Conservation (phyloP, 2,113 vertebrate genomes). For the Zingel zingel region DNA sequence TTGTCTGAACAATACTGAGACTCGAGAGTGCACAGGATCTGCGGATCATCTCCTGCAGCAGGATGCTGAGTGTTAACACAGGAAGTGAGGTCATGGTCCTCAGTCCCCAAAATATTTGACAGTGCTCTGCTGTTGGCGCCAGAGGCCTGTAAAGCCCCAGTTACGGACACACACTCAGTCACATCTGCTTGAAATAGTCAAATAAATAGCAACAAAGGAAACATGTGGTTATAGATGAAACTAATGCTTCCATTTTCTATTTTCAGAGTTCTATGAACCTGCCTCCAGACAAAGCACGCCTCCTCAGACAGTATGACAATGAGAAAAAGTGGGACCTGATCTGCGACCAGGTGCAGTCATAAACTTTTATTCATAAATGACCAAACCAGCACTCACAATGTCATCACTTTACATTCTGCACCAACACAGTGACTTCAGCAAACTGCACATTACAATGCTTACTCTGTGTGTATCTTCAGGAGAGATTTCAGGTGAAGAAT, state of each 20-base stretch:
- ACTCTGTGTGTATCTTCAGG: constrained; percentile 80
- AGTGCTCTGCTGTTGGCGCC: constrained; percentile 42
- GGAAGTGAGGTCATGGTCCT: constrained; percentile 78
- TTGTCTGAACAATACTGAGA: constrained; percentile 27
- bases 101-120: constrained; percentile 41
- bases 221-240: constrained; percentile 10
- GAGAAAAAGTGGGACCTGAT: constrained; percentile 99
- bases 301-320: constrained; percentile 95
- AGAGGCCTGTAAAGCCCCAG: constrained; percentile 22
- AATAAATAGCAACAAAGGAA: neutral
- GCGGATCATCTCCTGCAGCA: constrained; percentile 67
- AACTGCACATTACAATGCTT: constrained; percentile 8
- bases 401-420: neutral
- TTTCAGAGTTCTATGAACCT: constrained; percentile 97
- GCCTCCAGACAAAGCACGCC: constrained; percentile 95
- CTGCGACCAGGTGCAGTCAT: constrained; percentile 91
- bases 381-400: neutral
- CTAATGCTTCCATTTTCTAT: constrained; percentile 45
- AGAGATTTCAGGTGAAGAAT: constrained; percentile 97
- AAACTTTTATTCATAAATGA: neutral
- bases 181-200: constrained; percentile 34
- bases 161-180: constrained; percentile 23
- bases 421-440: neutral
- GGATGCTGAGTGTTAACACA: constrained; percentile 77
- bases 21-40: constrained; percentile 44